A percentile compares a stretch with the other conserved stretches of the same genome.
Conservation (phyloP, 2,888 invertebrate genomes). For the Cantharis nigra region DNA sequence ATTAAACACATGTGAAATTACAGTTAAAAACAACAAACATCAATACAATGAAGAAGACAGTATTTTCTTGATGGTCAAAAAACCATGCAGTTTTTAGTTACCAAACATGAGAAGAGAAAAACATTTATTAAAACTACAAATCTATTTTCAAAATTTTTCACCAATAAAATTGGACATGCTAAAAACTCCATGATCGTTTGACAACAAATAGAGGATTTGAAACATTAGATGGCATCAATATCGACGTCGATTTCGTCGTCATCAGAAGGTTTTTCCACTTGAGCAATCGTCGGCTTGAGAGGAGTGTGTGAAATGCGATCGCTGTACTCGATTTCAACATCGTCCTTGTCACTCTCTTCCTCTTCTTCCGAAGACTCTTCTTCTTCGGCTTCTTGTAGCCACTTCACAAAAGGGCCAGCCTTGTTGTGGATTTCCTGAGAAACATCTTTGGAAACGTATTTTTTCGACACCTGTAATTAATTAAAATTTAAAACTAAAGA, state of each 20-base stretch:
- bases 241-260: conserved; percentile 85
- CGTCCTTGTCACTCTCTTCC: conserved; percentile 67
- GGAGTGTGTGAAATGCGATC: conserved; percentile 82
- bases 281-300: conserved; percentile 62
- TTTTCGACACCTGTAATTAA: conserved; percentile 67
- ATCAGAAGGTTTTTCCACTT: conserved; percentile 62
- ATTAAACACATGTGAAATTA: conserved; percentile 16
- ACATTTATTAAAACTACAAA: neutral
- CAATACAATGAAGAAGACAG: conserved; percentile 14
- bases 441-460: conserved; percentile 90
- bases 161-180: neutral
- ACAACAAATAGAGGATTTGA: conserved; percentile 7
- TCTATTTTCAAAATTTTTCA: neutral
- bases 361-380: conserved; percentile 79
- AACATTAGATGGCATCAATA: conserved; percentile 86
- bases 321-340: conserved; percentile 83
- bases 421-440: conserved; percentile 90
- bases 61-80: conserved; percentile 3
- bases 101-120: conserved; percentile 2
- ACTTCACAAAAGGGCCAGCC: conserved; percentile 92
- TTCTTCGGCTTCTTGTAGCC: conserved; percentile 97
- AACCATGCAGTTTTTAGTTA: conserved; percentile 1
- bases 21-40: conserved; percentile 20
- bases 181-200: conserved; percentile 15
- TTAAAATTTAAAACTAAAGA: neutral